Evolutionary conservation across 2,888 invertebrate genomes (phyloP).

Genomic region (Iphiclides podalirius): DNA sequence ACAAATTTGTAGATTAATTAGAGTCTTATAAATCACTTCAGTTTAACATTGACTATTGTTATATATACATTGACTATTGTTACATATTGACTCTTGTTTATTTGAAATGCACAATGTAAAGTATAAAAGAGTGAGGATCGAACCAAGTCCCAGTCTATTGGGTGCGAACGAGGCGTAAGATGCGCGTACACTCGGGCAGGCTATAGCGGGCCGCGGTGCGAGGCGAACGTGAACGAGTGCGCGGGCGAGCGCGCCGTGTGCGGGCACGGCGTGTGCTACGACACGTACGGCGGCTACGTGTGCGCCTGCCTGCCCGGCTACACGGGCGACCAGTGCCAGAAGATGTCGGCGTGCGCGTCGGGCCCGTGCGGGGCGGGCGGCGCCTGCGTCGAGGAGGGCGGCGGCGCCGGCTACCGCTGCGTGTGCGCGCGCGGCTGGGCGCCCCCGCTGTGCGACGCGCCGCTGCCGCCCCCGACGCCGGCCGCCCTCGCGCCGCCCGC

Average conservation of each 20-base stretch:
- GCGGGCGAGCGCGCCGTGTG: slow-evolving; percentile 77
- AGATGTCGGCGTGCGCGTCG: slow-evolving; percentile 83
- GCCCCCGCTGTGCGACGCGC: slow-evolving; percentile 62
- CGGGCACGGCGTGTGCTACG: slow-evolving; percentile 89
- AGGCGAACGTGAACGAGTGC: slow-evolving; percentile 91
- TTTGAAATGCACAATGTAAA: too few species aligned
- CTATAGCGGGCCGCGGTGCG: slow-evolving; percentile 86
- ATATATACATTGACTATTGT: too few species aligned
- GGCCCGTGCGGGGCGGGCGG: slow-evolving; percentile 89
- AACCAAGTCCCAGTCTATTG: too few species aligned
- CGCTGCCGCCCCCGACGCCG: slow-evolving; percentile 65
- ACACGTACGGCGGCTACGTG: slow-evolving; percentile 88
- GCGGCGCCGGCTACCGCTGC: slow-evolving; percentile 79
- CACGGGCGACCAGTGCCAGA: slow-evolving; percentile 88
- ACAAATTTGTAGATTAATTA: too few species aligned
- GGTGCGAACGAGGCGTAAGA: too few species aligned
- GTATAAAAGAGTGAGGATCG: too few species aligned
- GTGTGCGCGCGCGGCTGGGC: slow-evolving; percentile 83
- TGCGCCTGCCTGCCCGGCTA: slow-evolving; percentile 90
- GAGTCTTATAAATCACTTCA: too few species aligned
- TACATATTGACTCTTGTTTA: too few species aligned
- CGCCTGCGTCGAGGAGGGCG: slow-evolving; percentile 82
- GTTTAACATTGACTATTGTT: too few species aligned
- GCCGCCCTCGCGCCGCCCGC: slow-evolving; percentile 45
- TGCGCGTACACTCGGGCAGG: slow-evolving; percentile 57